Evolutionary conservation across 1,140 invertebrate genomes (phyloP).

Genomic region (Hycleus cichorii): DNA sequence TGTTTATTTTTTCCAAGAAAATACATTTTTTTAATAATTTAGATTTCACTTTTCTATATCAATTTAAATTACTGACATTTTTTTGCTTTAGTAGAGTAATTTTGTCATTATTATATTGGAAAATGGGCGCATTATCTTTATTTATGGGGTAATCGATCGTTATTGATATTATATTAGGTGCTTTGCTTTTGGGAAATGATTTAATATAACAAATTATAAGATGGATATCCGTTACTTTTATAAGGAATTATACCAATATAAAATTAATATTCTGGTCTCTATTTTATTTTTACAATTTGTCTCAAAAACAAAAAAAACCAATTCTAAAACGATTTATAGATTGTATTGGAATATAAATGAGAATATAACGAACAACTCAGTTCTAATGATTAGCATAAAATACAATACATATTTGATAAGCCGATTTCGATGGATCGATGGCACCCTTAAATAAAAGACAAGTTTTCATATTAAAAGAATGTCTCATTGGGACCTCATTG

Average conservation of each 20-base stretch:
- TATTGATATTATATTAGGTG: slow-evolving; percentile 19
- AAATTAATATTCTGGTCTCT: no score
- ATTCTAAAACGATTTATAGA: no score
- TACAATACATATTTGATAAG: slow-evolving; percentile 7
- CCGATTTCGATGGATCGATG: not conserved
- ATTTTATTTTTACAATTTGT: no score
- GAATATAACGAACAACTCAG: no score
- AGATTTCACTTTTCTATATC: no score
- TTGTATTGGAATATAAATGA: no score
- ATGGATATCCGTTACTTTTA: no score
- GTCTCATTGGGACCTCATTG: slow-evolving; percentile 3
- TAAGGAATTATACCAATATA: no score
- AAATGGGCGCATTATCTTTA: slow-evolving; percentile 12
- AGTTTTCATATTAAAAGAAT: slow-evolving; percentile 7
- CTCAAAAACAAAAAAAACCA: no score
- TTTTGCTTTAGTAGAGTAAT: not conserved
- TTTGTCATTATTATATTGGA: not conserved
- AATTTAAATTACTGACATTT: no score
- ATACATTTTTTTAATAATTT: no score
- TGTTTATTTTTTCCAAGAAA: no score
- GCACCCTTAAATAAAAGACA: not conserved
- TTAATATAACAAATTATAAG: slow-evolving; percentile 12
- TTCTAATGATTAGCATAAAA: not conserved
- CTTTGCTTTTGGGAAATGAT: slow-evolving; percentile 15
- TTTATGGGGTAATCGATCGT: slow-evolving; percentile 20